Conservation (phyloP, 2,797 vertebrate species). For the Artibeus lituratus region DNA sequence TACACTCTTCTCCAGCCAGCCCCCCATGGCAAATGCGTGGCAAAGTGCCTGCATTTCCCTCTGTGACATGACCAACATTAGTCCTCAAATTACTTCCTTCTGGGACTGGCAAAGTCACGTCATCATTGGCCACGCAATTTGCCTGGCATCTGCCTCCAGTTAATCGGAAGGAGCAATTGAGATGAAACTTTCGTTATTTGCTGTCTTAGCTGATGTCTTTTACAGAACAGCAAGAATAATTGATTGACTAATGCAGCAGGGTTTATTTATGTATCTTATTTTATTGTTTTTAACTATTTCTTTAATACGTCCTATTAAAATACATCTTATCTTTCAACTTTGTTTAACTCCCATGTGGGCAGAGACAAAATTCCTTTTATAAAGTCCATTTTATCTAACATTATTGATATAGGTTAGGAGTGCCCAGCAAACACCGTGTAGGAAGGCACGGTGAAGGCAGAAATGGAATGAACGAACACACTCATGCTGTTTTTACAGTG, state of each 20-base stretch:
- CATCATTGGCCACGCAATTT: not conserved
- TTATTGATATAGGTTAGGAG: not conserved
- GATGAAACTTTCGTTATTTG: not conserved
- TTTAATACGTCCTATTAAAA: not conserved
- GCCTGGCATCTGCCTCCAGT: not conserved
- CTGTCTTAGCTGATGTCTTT: not conserved
- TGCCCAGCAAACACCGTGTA: not conserved
- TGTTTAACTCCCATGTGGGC: not conserved
- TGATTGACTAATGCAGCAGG: not conserved
- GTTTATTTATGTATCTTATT: slow-evolving; percentile 6
- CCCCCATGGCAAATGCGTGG: not conserved
- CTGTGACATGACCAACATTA: not conserved
- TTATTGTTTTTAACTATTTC: not conserved
- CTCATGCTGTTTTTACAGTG: not conserved
- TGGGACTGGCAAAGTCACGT: not conserved
- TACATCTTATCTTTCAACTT: not conserved
- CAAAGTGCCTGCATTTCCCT: not conserved
- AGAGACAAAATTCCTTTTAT: not conserved
- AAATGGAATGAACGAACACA: not conserved
- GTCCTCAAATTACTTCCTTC: not conserved
- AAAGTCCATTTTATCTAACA: not conserved
- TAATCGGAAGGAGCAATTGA: not conserved
- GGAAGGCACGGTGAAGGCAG: not conserved
- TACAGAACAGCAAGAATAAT: not conserved
- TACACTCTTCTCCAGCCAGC: not conserved